Conservation (phyloP, 2,888 invertebrate genomes). For the Perizoma flavofasciatum region DNA sequence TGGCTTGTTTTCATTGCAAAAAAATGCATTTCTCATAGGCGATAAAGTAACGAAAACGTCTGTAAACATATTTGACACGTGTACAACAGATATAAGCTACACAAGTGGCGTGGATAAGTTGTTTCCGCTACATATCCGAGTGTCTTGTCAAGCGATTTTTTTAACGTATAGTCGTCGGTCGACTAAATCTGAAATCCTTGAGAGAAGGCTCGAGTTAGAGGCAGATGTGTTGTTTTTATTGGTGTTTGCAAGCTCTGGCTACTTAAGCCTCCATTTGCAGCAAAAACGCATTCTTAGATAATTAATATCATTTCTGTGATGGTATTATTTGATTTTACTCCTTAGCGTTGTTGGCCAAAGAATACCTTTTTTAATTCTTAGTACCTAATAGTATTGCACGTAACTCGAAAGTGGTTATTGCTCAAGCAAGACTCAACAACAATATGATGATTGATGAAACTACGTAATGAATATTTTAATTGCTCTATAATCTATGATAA, state of each 20-base stretch:
- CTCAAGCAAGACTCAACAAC: neutral
- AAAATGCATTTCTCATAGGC: conserved; percentile 52
- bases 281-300: neutral
- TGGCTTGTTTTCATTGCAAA: conserved; percentile 49
- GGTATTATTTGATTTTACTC: too few species aligned
- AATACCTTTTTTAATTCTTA: too few species aligned
- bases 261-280: conserved; percentile 1
- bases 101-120: conserved; percentile 62
- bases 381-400: too few species aligned
- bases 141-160: conserved; percentile 50
- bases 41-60: conserved; percentile 60
- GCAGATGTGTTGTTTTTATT: conserved; percentile 54
- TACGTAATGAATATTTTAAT: too few species aligned
- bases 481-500: too few species aligned
- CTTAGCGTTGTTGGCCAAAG: too few species aligned
- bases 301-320: neutral
- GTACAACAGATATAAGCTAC: conserved; percentile 62
- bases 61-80: conserved; percentile 73
- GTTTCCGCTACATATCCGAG: conserved; percentile 60
- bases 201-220: conserved; percentile 45
- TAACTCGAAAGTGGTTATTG: neutral
- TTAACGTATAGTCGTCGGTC: conserved; percentile 41
- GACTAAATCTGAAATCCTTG: conserved; percentile 52
- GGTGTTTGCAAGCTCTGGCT: conserved; percentile 13
- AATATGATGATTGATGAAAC: neutral